These are phyloP conservation scores for Willisornis vidua DNA, from an alignment of 2,113 vertebrate genomes.

Conservation along the genomic window DNA sequence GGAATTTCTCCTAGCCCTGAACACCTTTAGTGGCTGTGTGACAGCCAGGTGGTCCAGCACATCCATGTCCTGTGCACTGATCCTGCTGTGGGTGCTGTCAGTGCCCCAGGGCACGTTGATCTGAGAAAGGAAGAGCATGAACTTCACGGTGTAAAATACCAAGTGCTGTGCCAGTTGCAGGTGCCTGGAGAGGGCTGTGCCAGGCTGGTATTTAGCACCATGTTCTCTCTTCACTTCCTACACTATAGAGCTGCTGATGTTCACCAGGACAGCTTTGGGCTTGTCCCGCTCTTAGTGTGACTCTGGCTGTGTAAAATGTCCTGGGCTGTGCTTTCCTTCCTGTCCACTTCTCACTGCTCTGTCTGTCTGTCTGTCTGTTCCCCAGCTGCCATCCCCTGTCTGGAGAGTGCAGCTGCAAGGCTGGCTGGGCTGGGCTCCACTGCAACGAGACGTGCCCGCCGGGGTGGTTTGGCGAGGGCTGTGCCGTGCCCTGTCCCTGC, in stretches of 20 bases:
- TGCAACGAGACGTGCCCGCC: constrained; percentile 93
- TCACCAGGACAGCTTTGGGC: neutral
- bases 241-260: neutral
- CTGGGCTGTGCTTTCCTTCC: neutral
- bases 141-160: neutral
- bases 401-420: constrained; percentile 91
- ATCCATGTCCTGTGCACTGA: neutral
- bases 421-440: constrained; percentile 92
- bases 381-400: constrained; percentile 94
- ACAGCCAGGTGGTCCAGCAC: neutral
- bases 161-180: neutral
- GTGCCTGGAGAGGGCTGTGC: neutral
- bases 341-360: neutral
- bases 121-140: neutral
- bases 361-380: neutral
- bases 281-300: neutral
- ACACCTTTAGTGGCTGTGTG: neutral
- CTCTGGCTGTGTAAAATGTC: neutral
- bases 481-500: constrained; percentile 85
- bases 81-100: neutral
- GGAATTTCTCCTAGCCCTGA: neutral
- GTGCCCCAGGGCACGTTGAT: neutral
- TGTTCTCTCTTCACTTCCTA: neutral
- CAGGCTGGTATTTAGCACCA: neutral
- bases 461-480: constrained; percentile 87